These are phyloP conservation scores for Microcebus jonahi DNA, from an alignment of 2,113 vertebrate species.

Conservation along the genomic window DNA sequence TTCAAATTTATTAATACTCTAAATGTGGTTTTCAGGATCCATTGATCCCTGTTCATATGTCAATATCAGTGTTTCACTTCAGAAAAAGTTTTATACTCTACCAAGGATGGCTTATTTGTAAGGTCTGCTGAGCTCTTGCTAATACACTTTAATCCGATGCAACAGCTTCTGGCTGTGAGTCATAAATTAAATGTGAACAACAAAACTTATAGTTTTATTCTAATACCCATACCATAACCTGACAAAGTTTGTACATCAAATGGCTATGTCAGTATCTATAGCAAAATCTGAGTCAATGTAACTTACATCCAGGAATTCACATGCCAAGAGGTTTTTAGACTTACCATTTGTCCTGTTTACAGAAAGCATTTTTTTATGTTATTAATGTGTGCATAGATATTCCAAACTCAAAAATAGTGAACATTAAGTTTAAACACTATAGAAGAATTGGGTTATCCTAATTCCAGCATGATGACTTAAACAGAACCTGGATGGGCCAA, in stretches of 20 bases:
- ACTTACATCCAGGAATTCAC: neutral
- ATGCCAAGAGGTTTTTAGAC: neutral
- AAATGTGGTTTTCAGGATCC: neutral
- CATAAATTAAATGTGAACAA: slow-evolving; percentile 42
- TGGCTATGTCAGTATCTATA: neutral
- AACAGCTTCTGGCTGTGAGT: neutral
- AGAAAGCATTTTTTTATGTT: neutral
- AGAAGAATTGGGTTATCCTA: neutral
- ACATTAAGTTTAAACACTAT: neutral
- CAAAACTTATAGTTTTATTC: neutral
- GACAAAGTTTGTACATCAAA: neutral
- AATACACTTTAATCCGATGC: neutral
- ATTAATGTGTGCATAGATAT: neutral
- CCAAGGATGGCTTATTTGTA: neutral
- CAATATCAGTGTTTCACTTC: neutral
- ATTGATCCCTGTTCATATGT: neutral
- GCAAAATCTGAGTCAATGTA: neutral
- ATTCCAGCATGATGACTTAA: neutral
- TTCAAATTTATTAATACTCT: neutral
- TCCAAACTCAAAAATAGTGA: neutral
- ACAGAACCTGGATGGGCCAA: neutral
- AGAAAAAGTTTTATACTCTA: neutral
- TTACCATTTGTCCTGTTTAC: neutral
- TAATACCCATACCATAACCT: neutral
- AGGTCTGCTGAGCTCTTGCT: neutral